Evolutionary conservation across 35 echinoderm and acorn worm species (phyloP), one percentile per base, ranked within the genome.

Genomic region (Ophioderma brevispina): DNA sequence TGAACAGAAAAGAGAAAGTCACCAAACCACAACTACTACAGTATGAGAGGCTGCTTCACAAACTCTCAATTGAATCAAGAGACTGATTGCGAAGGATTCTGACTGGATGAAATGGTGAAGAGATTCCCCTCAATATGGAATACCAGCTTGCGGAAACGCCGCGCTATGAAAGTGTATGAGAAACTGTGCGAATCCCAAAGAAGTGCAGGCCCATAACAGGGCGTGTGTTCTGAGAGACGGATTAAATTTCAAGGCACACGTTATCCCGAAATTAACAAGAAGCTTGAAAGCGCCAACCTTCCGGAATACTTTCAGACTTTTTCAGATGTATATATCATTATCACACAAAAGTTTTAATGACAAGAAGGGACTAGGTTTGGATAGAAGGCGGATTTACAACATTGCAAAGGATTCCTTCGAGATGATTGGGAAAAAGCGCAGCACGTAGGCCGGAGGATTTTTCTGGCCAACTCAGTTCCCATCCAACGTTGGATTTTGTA

Each of bases 71-170:
- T 33, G 94, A 86, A 96, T 96, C 56, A 92, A 92, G 86, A 92
- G 78, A 63, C 70, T 92, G 4, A 40, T 63, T 38, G 90, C 92
- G 59, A 92, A 84, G 38, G 94, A 96, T 81, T 41, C 92, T 38
- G 86, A 0, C 55, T 96, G 18, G 94, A 96, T 76, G 94, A 96
- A 75, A 88, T 96, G 86, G 94, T 89, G 77, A 84, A 19, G 46
- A 84, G 25, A 92, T 90, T 36, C 55, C 79, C 40, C 88, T 92
- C 46, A 92, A 92, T 25, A 86, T 80, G 79, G 94, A 96, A 52
- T 81, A 89, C 40, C 79, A 75, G 76, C 82, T 96, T 0, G 85
- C 86, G 76, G 85, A 75, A 35, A n/a, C n/a, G n/a, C n/a, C 91
- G 87, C 32, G 89, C 92, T 36, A 78, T 86, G 25, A 84, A 92